Base-by-base conservation (phyloP, 2,113 vertebrate species). In the Lasiurus borealis region DNA sequence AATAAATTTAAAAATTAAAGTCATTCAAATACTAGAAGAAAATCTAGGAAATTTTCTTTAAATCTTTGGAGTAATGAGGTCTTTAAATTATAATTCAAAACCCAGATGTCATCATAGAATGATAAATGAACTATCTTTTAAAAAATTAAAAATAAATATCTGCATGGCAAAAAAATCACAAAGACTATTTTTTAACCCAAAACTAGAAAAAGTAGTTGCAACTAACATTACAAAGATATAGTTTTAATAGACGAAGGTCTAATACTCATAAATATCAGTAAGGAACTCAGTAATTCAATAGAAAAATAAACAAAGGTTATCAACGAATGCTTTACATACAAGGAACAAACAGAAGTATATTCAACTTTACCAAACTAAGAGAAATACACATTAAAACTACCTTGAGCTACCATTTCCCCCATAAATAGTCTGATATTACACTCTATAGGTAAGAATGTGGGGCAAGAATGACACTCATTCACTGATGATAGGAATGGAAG, bases 51-150 rank as follows among this genome's bases (percentile, higher is more conserved):
- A 77, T 73, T 57, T 76, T 6, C 25, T 52, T 90, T 59, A 40
- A 40, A 40, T 40, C 3, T 40, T 40, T 40, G 40, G 40, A 40
- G 40, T 40, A 40, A 40, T 40, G 40, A 40, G 40, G 40, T 40
- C 40, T 40, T 40, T 40, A 90, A 34, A 62, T 77, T 52, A 78
- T 54, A 73, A n/a, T 78, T 86, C n/a, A 91, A 76, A 82, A 86
- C 34, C 15, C 62, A 78, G 82, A 92, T 77, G 50, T 36, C 40
- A 34, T 77, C n/a, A 77, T 69, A 68, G 69, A 75, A 66, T n/a
- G 18, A 84, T 66, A 76, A 36, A n/a, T 66, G 31, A 84, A n/a
- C 52, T 78, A 44, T 34, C 44, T 15, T 16, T 64, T 16, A 6
- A 76, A 91, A 40, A 84, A 31, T 19, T 21, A 40, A 52, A 64